Evolutionary conservation across 2,113 vertebrate species (phyloP), one percentile per base, ranked within the genome.

Genomic region (Porphyrio hochstetteri): DNA sequence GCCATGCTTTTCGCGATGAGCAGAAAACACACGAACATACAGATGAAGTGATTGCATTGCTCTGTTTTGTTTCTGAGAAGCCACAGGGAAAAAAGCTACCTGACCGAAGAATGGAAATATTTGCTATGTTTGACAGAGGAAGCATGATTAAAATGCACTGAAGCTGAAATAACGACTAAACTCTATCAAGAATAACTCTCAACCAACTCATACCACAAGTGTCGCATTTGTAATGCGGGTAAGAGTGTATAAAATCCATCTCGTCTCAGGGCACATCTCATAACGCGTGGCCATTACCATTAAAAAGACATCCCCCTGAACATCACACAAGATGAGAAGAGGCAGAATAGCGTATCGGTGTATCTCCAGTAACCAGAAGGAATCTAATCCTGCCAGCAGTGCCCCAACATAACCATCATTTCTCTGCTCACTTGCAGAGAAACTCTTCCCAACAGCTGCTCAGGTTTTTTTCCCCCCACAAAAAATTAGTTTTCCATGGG

Each of bases 121-220:
- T 92, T 69, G 44, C 91, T 86, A 1, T 7, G 48, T 92, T 77
- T 96, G 96, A 97, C 71, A 94, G 87, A 96, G 59, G 48, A 94
- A 96, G 91, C 85, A 88, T 94, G 97, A 97, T 98, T 97, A 98
- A 97, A 97, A 97, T 76, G 88, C 95, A 91, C 84, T 71, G 65
- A 96, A 93, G 96, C 48, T 44, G 97, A 98, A 98, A 97, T 96
- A 97, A 97, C 40, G 38, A 82, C 92, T 95, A 6, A 55, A 82
- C 48, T 96, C 88, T 82, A 90, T 85, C 72, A 92, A 90, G 92
- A 96, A 68, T 88, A 92, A 76, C 50, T 82, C 86, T 82, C 88
- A 88, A 87, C 89, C 76, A 16, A 44, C 92, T 92, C 69, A 36
- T 35, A 90, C 53, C 85, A 81, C 87, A 68, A 82, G 81, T 7